phyloP scores from a whole-genome alignment of 2,888 invertebrate species.

The Dioctria rufipes region DNA sequence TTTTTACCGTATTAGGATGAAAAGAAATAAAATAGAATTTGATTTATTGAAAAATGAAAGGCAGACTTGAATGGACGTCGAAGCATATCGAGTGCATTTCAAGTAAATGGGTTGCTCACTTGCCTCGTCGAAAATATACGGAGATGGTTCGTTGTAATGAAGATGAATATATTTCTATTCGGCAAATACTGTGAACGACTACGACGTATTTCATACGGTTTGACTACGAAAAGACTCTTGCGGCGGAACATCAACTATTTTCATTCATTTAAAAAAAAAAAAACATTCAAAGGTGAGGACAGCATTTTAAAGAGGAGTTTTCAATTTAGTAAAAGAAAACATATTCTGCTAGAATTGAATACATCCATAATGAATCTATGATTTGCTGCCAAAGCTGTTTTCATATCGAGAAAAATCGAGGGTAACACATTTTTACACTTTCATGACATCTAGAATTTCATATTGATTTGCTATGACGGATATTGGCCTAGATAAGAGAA shows the following conservation, averaged over 20 bases:
- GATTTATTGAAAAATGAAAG: slow-evolving; percentile 45
- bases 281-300: slow-evolving; percentile 23
- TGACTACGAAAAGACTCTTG: slow-evolving; percentile 21
- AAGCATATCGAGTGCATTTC: slow-evolving; percentile 40
- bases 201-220: slow-evolving; percentile 5
- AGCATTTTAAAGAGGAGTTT: slow-evolving; percentile 21
- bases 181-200: not conserved
- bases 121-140: no score
- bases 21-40: not conserved
- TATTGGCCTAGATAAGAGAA: no score
- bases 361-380: no score
- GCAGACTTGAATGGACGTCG: slow-evolving; percentile 42
- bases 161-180: slow-evolving; percentile 26
- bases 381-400: no score
- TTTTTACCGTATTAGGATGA: slow-evolving; percentile 20
- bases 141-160: slow-evolving; percentile 33
- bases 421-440: no score
- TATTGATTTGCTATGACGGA: no score
- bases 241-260: not conserved
- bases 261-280: slow-evolving; percentile 12
- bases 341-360: no score
- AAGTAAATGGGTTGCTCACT: slow-evolving; percentile 43
- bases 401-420: no score
- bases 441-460: no score
- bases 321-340: not conserved